Conservation (phyloP, 2,888 invertebrate genomes). For the Hirtodrosophila histrioides region DNA sequence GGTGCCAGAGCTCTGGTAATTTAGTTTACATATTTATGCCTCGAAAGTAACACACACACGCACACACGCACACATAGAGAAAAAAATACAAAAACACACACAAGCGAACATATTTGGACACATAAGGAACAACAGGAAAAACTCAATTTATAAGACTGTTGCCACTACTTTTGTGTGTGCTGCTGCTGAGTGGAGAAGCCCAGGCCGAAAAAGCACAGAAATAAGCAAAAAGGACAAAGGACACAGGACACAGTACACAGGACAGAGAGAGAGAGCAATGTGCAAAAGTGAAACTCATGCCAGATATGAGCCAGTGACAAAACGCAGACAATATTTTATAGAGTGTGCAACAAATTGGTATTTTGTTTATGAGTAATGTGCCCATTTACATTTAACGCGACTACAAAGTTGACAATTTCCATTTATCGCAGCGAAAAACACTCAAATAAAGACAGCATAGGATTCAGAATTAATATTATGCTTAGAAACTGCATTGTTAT, state of each 20-base stretch:
- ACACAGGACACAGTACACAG: background rate
- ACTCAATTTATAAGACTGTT: constrained; percentile 51
- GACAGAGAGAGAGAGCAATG: constrained; percentile 7
- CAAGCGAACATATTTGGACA: constrained; percentile 22
- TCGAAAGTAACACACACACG: constrained; percentile 18
- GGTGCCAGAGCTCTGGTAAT: constrained; percentile 43
- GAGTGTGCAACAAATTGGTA: constrained; percentile 5
- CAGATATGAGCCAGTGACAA: constrained; percentile 24
- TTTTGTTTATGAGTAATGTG: background rate
- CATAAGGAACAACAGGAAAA: constrained; percentile 32
- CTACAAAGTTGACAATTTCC: too few species aligned
- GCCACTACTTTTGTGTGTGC: constrained; percentile 35
- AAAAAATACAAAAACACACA: background rate
- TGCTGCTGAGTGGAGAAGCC: constrained; percentile 6
- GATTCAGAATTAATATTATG: too few species aligned
- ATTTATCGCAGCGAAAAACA: too few species aligned
- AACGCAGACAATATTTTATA: constrained; percentile 8
- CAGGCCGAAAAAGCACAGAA: background rate
- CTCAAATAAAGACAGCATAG: too few species aligned
- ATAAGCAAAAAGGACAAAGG: constrained; percentile 3
- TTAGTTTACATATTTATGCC: constrained; percentile 50
- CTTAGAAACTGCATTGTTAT: too few species aligned
- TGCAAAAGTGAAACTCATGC: constrained; percentile 16
- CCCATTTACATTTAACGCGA: too few species aligned
- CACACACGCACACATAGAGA: constrained; percentile 18